A percentile compares a stretch with the other conserved stretches of the same genome.
These are phyloP conservation scores for Poecilia wingei DNA, from an alignment of 2,797 vertebrate genomes.

Conservation along the genomic window DNA sequence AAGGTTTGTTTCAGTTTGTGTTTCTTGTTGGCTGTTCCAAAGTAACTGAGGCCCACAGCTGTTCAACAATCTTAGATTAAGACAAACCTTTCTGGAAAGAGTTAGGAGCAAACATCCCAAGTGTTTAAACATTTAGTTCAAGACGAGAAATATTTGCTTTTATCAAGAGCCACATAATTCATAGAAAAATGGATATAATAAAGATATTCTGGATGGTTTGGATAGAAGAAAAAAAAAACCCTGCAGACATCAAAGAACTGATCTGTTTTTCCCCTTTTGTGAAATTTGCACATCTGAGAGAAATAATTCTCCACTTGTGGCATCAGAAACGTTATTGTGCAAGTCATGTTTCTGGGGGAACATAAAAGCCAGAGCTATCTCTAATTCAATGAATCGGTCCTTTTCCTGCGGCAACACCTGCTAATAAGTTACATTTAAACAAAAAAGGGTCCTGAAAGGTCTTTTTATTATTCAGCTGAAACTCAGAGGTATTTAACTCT, in stretches of 20 bases:
- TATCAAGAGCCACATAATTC: neutral
- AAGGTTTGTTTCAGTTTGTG: neutral
- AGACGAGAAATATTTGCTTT: neutral
- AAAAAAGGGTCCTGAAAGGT: neutral
- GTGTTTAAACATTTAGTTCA: neutral
- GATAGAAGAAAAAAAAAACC: neutral
- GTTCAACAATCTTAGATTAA: neutral
- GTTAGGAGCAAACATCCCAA: neutral
- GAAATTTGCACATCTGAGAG: neutral
- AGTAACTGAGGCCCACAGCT: neutral
- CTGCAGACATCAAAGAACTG: neutral
- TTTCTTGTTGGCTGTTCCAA: neutral
- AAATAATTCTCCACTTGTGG: conserved; percentile 1
- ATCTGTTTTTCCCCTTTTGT: neutral
- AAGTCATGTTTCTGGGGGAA: neutral
- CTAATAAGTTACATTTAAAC: neutral
- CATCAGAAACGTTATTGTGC: conserved; percentile 2
- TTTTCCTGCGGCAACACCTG: neutral
- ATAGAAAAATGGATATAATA: neutral
- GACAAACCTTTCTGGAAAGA: neutral
- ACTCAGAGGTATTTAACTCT: conserved; percentile 14
- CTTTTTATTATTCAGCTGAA: neutral
- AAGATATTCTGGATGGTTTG: neutral
- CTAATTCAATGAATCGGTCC: neutral
- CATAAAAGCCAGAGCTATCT: neutral